Conservation (phyloP, 2,888 invertebrate species). For the Crematogaster levior region DNA sequence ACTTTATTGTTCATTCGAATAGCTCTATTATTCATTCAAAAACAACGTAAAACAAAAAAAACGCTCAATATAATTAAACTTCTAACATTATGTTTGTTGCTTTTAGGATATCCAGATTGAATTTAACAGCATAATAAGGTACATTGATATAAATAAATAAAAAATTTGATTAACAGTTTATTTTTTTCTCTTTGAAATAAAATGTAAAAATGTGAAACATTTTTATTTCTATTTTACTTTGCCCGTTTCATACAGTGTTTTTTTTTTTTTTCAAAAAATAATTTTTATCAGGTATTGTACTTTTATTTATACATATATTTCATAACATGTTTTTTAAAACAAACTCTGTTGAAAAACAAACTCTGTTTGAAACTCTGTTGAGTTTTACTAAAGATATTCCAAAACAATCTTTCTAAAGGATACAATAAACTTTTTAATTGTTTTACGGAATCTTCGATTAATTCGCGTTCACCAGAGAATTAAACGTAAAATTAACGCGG, state of each 20-base stretch:
- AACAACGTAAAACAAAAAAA: background rate
- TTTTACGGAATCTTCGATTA: background rate
- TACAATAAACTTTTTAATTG: background rate
- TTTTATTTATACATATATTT: background rate
- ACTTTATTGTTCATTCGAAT: conserved; percentile 5
- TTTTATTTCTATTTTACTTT: background rate
- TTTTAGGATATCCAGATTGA: background rate
- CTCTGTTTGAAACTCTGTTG: too few species aligned
- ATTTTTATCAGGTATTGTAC: background rate
- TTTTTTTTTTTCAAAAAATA: too few species aligned
- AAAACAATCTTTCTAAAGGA: background rate
- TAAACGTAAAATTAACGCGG: conserved; percentile 11
- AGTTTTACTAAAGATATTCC: background rate
- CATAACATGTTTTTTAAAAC: background rate
- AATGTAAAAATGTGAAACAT: background rate
- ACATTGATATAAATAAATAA: background rate
- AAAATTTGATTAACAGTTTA: background rate
- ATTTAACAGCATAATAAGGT: background rate
- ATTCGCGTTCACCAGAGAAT: background rate
- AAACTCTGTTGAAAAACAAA: too few species aligned
- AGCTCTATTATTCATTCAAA: conserved; percentile 1
- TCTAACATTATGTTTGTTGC: background rate
- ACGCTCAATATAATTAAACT: background rate
- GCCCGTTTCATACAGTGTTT: background rate
- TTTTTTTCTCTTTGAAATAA: background rate